phyloP scores from a whole-genome alignment of 2,113 vertebrate species.

The Paradisaea rubra region DNA sequence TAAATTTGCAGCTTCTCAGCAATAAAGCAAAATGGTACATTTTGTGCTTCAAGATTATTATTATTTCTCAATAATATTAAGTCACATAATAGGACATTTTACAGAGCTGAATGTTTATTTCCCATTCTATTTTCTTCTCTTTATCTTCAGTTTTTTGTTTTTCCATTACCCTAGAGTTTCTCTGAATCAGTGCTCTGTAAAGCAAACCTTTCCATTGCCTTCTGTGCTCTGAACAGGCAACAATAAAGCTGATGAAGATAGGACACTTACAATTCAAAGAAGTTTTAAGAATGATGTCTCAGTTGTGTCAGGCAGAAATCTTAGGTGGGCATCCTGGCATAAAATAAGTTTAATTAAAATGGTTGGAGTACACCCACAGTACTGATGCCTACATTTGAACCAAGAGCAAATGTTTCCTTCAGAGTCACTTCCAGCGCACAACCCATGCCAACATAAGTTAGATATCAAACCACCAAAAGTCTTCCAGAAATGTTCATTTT shows the following conservation, averaged over 20 bases:
- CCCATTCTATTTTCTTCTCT: background rate
- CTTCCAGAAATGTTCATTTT: background rate
- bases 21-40: slow-evolving; percentile 1
- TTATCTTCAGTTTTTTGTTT: background rate
- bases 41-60: slow-evolving; percentile 13
- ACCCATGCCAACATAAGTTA: background rate
- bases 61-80: slow-evolving; percentile 14
- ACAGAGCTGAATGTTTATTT: slow-evolving; percentile 13
- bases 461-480: background rate
- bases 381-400: background rate
- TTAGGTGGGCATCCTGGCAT: background rate
- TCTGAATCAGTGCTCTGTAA: background rate
- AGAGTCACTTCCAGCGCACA: background rate
- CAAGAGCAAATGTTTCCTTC: background rate
- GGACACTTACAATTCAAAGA: background rate
- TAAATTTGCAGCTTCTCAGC: slow-evolving; percentile 27
- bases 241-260: background rate
- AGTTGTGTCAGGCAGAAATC: background rate
- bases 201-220: background rate
- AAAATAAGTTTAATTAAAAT: background rate
- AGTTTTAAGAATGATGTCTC: background rate
- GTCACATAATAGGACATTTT: slow-evolving; percentile 11
- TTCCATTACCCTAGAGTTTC: background rate
- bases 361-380: fast-evolving
- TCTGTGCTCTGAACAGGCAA: background rate